These are phyloP conservation scores for Cyanoramphus novaezelandiae DNA, from an alignment of 2,113 vertebrate species.

Conservation along the genomic window DNA sequence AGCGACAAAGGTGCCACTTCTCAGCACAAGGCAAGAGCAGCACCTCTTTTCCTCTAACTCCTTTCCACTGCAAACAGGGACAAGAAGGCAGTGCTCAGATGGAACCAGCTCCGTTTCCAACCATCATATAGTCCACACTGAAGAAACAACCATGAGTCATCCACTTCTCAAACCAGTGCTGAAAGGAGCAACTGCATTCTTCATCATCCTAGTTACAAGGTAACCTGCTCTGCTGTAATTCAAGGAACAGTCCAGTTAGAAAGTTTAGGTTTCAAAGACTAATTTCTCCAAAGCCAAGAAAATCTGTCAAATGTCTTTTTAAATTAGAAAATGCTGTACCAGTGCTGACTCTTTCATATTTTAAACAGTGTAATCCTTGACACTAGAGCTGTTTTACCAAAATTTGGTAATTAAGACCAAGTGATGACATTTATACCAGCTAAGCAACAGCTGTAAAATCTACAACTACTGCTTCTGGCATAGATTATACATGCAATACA, in stretches of 20 bases:
- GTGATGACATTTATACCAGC: not conserved
- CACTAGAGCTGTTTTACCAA: not conserved
- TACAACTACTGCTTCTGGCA: not conserved
- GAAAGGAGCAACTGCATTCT: not conserved
- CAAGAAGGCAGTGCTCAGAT: not conserved
- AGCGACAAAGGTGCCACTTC: not conserved
- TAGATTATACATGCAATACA: not conserved
- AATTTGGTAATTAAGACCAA: not conserved
- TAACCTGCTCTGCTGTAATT: not conserved
- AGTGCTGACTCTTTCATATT: not conserved
- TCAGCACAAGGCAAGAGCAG: not conserved
- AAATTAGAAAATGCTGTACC: not conserved
- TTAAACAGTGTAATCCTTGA: not conserved
- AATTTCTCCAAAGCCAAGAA: not conserved
- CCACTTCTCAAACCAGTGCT: not conserved
- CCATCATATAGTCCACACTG: not conserved
- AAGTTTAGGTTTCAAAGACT: not conserved
- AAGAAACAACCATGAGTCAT: not conserved
- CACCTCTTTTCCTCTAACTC: not conserved
- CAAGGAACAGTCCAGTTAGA: not conserved
- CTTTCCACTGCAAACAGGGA: not conserved
- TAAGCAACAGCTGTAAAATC: not conserved
- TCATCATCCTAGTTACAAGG: not conserved
- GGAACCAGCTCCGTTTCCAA: not conserved
- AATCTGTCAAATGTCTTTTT: not conserved